phyloP scores from a whole-genome alignment of 1,140 invertebrate genomes.

The Drosophila leontia region DNA sequence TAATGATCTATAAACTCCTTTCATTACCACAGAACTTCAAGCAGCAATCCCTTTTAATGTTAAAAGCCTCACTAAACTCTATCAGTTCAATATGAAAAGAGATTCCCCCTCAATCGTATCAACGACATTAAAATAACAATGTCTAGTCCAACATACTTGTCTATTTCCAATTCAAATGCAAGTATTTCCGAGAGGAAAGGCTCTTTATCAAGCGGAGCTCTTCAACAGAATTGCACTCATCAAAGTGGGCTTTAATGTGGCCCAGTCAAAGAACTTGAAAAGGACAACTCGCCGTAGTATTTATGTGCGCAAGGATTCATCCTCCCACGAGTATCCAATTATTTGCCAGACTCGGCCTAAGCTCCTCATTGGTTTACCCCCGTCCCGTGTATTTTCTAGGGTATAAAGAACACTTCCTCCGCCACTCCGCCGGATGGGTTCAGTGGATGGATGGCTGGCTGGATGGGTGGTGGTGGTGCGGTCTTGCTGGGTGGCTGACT shows the following conservation, averaged over 20 bases:
- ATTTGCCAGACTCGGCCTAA: conserved; percentile 48
- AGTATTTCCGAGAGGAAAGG: conserved; percentile 1
- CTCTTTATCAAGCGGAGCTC: conserved; percentile 7
- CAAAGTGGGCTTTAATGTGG: conserved; percentile 35
- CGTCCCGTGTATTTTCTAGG: conserved; percentile 7
- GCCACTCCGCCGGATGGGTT: conserved; percentile 9
- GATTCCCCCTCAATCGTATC: neutral
- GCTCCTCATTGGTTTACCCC: conserved; percentile 52
- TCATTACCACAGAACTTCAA: neutral
- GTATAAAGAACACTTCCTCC: conserved; percentile 40
- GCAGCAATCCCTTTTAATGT: neutral
- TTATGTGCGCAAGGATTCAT: conserved; percentile 41
- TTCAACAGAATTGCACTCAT: conserved; percentile 24
- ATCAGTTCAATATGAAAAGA: neutral
- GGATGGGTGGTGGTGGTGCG: neutral
- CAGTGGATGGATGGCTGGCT: neutral
- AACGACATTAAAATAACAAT: conserved; percentile 9
- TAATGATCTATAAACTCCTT: neutral
- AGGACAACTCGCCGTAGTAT: conserved; percentile 37
- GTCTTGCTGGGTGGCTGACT: conserved; percentile 13
- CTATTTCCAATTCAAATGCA: conserved; percentile 25
- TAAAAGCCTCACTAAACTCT: neutral
- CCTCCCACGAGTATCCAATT: conserved; percentile 43
- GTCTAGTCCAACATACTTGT: neutral
- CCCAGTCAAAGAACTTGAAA: conserved; percentile 44